Evolutionary conservation across 2,113 vertebrate species (phyloP), one percentile per base, ranked within the genome.

Genomic region (Pongo pygmaeus): DNA sequence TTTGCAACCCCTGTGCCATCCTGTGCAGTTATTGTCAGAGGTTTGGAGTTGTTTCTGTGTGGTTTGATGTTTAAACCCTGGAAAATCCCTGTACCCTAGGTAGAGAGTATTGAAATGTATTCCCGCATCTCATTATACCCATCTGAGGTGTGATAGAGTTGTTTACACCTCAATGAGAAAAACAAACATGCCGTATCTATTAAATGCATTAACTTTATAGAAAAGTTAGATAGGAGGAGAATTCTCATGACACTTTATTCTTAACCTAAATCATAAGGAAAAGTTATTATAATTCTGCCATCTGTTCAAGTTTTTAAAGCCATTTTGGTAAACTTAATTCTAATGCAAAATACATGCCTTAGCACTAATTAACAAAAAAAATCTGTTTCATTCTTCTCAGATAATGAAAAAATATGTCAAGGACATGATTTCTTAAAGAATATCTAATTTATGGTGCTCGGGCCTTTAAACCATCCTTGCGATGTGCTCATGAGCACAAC

Each of bases 261-360:
- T 97, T 95, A 95, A 97, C 88, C 97, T 96, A 78, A 97, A 84
- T 96, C 61, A 50, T 88, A 96, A 97, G 90, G 72, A 88, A 98
- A 97, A 97, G 95, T 98, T 98, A 96, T 93, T 98, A 95, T 93
- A 98, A 96, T 97, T 96, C 97, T 95, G 32, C 91, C 93, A 97
- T 98, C 97, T 96, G 83, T 79, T 69, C 94, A 17, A 18, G 91
- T 97, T 98, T 98, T 92, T 98, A 91, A 97, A 97, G 35, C 46
- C 84, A 67, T 91, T 98, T 98, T 48, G 3, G 95, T 97, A 97
- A 96, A 98, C 35, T 86, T 96, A 90, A 88, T 93, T 89, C 86
- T 98, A 97, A 97, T 84, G 94, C 86, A 98, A 97, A 77, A 94
- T 93, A 92, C 55, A 74, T 1, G 1, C 83, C 97, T 98, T 97